A percentile compares a stretch with the other conserved stretches of the same genome.
phyloP scores from a whole-genome alignment of 2,113 vertebrate species.

The Hydrolagus affinis region DNA sequence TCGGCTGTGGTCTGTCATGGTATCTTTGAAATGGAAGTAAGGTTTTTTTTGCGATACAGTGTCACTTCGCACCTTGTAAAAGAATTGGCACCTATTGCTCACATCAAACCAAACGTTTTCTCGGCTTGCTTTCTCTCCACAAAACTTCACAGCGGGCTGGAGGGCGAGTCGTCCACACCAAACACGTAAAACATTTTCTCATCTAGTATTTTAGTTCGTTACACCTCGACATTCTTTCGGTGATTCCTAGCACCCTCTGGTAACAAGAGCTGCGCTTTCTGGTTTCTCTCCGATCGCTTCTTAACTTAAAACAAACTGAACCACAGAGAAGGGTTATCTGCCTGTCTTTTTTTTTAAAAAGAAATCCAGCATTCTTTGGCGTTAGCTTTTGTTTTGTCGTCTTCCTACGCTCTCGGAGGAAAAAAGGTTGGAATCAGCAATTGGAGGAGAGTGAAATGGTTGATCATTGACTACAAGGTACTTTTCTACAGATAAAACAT shows the following conservation, averaged over 20 bases:
- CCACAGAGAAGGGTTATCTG: background rate
- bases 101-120: background rate
- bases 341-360: background rate
- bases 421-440: constrained; percentile 69
- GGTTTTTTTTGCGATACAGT: background rate
- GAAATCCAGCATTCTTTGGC: constrained; percentile 8
- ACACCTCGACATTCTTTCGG: background rate
- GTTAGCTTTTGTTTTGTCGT: background rate
- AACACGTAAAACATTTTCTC: constrained; percentile 13
- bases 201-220: constrained; percentile 6
- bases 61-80: background rate
- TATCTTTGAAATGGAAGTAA: constrained; percentile 11
- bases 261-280: background rate
- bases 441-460: constrained; percentile 78
- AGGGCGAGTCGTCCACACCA: background rate
- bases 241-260: background rate
- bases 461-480: constrained; percentile 80
- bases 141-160: background rate
- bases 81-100: background rate
- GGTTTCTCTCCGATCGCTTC: background rate
- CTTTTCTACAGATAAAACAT: constrained; percentile 63
- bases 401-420: constrained; percentile 35
- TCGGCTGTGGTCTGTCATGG: background rate
- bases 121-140: background rate
- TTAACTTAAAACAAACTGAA: background rate